phyloP scores from a whole-genome alignment of 2,797 vertebrate species.

The Myotis vivesi region DNA sequence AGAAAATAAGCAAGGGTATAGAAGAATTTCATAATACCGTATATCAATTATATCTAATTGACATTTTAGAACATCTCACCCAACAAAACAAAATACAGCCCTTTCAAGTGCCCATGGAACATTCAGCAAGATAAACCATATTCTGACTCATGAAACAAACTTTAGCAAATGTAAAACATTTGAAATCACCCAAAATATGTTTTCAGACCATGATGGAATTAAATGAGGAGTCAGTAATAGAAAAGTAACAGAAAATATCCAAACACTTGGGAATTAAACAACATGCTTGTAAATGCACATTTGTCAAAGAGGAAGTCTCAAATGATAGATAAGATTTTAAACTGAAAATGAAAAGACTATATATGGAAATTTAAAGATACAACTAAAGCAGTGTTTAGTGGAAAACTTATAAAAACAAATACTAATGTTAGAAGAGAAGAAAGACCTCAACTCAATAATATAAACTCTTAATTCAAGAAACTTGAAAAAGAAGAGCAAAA shows the following conservation, averaged over 20 bases:
- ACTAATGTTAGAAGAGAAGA: not conserved
- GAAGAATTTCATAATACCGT: not conserved
- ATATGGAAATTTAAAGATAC: not conserved
- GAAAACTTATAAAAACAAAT: not conserved
- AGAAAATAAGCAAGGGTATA: not conserved
- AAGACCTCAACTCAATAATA: not conserved
- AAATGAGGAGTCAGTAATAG: not conserved
- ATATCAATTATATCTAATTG: not conserved
- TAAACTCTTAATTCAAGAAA: not conserved
- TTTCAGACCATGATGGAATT: not conserved
- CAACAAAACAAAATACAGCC: not conserved
- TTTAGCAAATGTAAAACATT: not conserved
- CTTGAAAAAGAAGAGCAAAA: not conserved
- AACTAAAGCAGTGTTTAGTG: not conserved
- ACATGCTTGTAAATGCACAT: not conserved
- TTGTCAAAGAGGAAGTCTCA: not conserved
- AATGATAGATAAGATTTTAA: not conserved
- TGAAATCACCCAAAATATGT: not conserved
- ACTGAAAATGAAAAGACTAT: not conserved
- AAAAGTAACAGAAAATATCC: not conserved
- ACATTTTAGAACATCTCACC: not conserved
- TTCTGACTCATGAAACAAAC: not conserved
- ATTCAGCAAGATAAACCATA: not conserved
- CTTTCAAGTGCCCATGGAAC: not conserved
- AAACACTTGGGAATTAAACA: not conserved